Base-by-base conservation (phyloP, 2,797 vertebrate species). In the Bucorvus abyssinicus region DNA sequence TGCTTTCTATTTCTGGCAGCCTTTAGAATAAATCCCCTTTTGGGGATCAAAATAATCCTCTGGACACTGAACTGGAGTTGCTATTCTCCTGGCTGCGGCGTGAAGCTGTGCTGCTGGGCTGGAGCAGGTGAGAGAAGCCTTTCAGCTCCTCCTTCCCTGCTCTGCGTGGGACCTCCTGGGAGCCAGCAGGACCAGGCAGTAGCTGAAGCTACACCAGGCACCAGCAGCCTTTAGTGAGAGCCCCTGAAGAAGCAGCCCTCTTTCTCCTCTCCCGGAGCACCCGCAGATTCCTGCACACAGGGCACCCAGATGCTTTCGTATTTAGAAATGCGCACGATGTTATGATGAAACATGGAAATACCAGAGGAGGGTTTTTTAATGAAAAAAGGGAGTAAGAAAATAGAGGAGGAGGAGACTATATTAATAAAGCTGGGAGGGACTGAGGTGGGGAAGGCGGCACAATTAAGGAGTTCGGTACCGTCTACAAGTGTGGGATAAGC, bases 71-170 rank as follows among this genome's bases (percentile, higher is more conserved):
- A 0, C 59, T 38, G 59, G 36, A 71, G 45, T 12, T 3, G 26
- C 50, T 36, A 2, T 10, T 5, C 38, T 89, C 70, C 77, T 24
- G 44, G 63, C 20, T 2, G 5, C 1, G 1, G 56, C 0, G 3
- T 22, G 56, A 63, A 86, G 75, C 68, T 44, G 44, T 9, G 2
- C 30, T 0, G 0, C 47, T 36, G 44, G 57, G 49, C 27, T 0
- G 0, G n/a, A n/a, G 56, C 26, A 29, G 42, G 53, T 8, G 32
- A 95, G 38, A 42, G 21, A 23, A 68, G 42, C 30, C 19, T 68
- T 85, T 68, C 9, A 2, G 47, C 69, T 68, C 50, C 56, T 74
- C 27, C n/a, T 22, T 61, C 7, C 7, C 29, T 47, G 79, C 49
- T 63, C 85, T 40, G 38, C 59, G 7, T 0, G 2, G 68, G 34